Conservation (phyloP, 2,797 vertebrate genomes). For the Rhabdophis nuchalis region DNA sequence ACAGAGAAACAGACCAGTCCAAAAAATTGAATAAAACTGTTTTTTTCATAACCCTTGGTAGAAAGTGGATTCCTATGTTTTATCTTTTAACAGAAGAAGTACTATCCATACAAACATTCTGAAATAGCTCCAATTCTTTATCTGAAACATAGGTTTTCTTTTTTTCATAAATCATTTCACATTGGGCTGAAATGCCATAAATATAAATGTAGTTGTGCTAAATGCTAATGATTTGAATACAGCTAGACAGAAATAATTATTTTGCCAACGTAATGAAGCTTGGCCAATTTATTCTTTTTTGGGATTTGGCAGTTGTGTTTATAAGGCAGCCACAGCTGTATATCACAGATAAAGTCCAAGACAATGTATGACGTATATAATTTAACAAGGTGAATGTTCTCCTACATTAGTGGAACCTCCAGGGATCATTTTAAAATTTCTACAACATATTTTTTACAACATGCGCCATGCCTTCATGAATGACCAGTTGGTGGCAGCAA, state of each 20-base stretch:
- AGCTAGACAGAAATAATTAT: background rate
- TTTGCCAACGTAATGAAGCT: background rate
- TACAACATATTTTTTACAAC: background rate
- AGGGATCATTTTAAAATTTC: background rate
- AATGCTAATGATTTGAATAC: background rate
- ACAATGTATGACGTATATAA: background rate
- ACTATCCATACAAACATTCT: background rate
- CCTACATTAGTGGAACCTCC: background rate
- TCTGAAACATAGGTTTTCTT: background rate
- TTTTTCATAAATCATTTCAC: background rate
- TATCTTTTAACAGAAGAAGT: background rate
- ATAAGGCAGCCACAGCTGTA: background rate
- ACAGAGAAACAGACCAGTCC: background rate
- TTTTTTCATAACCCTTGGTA: background rate
- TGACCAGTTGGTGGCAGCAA: background rate
- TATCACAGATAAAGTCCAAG: background rate
- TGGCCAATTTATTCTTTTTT: background rate
- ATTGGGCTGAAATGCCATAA: background rate
- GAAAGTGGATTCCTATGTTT: background rate
- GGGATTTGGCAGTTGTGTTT: background rate
- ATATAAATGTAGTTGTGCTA: background rate
- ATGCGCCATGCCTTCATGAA: background rate
- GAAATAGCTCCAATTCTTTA: background rate
- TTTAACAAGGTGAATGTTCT: background rate
- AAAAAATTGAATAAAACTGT: background rate